phyloP scores from a whole-genome alignment of 2,888 invertebrate species.

The Drosophila prolongata region DNA sequence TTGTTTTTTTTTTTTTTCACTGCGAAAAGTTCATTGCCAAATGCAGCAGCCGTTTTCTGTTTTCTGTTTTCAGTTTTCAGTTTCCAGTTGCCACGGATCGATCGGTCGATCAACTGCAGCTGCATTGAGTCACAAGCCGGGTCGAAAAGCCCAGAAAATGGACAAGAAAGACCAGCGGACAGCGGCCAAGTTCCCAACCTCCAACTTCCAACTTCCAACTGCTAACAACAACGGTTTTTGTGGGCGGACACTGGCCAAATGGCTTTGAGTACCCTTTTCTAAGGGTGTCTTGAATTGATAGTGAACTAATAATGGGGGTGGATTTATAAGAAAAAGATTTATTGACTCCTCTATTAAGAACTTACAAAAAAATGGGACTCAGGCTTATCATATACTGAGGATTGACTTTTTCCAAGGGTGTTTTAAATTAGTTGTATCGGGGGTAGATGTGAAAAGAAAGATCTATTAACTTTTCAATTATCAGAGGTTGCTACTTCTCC shows the following conservation, averaged over 20 bases:
- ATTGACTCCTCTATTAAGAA: not conserved
- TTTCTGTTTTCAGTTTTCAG: no score
- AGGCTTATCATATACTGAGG: not conserved
- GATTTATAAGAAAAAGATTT: not conserved
- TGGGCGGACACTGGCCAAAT: slow-evolving; percentile 75
- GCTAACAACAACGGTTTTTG: slow-evolving; percentile 55
- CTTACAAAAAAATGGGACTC: not conserved
- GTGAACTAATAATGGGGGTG: slow-evolving; percentile 10
- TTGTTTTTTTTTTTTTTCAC: slow-evolving; percentile 44
- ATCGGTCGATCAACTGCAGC: slow-evolving; percentile 72
- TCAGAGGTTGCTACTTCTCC: no score
- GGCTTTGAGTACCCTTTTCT: slow-evolving; percentile 48
- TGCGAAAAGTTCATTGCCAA: slow-evolving; percentile 77
- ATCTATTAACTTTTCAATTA: no score
- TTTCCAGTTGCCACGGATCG: slow-evolving; percentile 59
- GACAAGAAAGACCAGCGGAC: slow-evolving; percentile 13
- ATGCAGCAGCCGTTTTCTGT: slow-evolving; percentile 55
- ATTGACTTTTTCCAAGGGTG: no score
- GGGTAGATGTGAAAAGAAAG: no score
- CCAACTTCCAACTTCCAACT: slow-evolving; percentile 42
- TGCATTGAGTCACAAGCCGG: slow-evolving; percentile 73
- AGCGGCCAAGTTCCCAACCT: slow-evolving; percentile 56
- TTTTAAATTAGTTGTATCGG: no score
- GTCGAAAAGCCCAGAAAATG: slow-evolving; percentile 32
- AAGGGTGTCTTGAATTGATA: slow-evolving; percentile 10